Evolutionary conservation across 2,797 vertebrate species (phyloP), one percentile per base, ranked within the genome.

Genomic region (Triplophysa bombifrons): DNA sequence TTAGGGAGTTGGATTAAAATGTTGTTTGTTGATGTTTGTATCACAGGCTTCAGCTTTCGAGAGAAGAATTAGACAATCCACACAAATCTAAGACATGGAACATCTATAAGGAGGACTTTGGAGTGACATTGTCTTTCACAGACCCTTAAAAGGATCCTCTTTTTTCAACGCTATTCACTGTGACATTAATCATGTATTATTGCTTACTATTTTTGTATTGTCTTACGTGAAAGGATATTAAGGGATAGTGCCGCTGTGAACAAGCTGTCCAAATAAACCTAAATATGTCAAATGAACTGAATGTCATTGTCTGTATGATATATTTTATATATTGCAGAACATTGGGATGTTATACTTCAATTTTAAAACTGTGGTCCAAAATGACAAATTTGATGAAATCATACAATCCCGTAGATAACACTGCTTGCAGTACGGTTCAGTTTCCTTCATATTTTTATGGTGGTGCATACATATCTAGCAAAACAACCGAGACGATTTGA

Each of bases 71-170:
- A 84, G 98, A 99, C 90, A 98, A 99, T 88, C 95, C 95, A 20
- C 96, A 99, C 90, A 99, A 99, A 84, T 80, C 90, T n/a, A 98
- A 95, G 90, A 94, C 91, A 13, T 98, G 97, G 96, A 91, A 94
- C 78, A 86, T 96, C 78, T 99, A 97, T 85, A 93, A 90, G 68
- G 93, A 96, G 78, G 88, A 93, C 3, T 99, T 99, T 92, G 97
- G 94, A 38, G 91, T 98, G 74, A 96, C 97, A 0, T 27, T 98
- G 82, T 89, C 88, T 66, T 99, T 96, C 92, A 80, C 83, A 63
- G 94, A 96, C 2, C 88, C 85, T 0, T 84, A 85, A 93, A 85
- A 93, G 1, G 51, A 53, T 2, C 34, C 8, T 30, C 6, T 30
- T 3, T 48, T 22, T 44, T n/a, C 17, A 38, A 17, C 19, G 19